Percentiles rank a stretch among this genome's conserved stretches.
phyloP scores from a whole-genome alignment of 2,113 vertebrate genomes.

The Rhabdomys dilectus region DNA sequence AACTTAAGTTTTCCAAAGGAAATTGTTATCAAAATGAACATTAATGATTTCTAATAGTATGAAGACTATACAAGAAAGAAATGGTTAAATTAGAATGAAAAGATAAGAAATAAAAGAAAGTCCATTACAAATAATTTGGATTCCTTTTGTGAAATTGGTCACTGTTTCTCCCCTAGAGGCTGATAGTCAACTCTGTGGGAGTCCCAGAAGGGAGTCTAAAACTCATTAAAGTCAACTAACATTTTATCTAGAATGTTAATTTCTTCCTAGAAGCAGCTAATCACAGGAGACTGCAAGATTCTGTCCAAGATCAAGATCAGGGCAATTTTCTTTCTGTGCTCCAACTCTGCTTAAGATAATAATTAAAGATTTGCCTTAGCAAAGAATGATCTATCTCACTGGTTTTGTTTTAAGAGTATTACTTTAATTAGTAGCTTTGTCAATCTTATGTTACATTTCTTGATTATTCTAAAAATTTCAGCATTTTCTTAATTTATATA shows the following conservation, averaged over 20 bases:
- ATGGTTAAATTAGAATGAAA: conserved; percentile 28
- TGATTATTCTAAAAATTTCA: not conserved
- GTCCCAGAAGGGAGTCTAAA: conserved; percentile 31
- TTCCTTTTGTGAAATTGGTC: not conserved
- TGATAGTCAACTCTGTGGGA: not conserved
- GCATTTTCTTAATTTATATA: not conserved
- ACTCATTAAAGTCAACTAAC: conserved; percentile 22
- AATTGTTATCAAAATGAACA: not conserved
- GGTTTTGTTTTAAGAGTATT: not conserved
- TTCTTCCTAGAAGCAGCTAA: conserved; percentile 32
- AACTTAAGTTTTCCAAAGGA: not conserved
- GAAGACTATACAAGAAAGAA: not conserved
- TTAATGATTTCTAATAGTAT: not conserved
- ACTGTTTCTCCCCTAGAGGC: not conserved
- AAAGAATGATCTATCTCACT: conserved; percentile 1
- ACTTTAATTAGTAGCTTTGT: not conserved
- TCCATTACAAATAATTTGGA: not conserved
- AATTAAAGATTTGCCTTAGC: not conserved
- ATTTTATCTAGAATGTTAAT: conserved; percentile 51
- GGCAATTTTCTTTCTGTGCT: not conserved
- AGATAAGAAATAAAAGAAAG: not conserved
- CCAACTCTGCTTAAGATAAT: not conserved
- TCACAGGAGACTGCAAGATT: not conserved
- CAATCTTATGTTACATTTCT: not conserved
- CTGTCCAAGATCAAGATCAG: not conserved